Percentiles rank a stretch among this genome's conserved stretches.
Evolutionary conservation across 2,888 invertebrate genomes (phyloP).

Genomic region (Mesorhabditis sp.): DNA sequence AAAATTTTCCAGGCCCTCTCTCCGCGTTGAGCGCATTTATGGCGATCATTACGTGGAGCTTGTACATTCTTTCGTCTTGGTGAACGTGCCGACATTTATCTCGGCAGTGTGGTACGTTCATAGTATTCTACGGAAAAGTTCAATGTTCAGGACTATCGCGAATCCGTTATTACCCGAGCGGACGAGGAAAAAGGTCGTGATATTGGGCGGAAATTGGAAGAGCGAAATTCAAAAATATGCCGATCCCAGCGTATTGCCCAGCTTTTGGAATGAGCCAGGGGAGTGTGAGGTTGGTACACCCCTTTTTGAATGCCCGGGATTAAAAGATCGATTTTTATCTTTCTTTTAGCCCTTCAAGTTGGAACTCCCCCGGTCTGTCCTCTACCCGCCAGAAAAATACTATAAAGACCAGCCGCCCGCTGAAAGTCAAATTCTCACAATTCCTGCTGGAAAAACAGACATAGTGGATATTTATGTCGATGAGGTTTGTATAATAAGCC

Average conservation of each 20-base stretch:
- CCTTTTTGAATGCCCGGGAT: not conserved
- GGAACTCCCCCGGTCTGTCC: slow-evolving; percentile 40
- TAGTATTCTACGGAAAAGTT: not conserved
- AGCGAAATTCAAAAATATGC: slow-evolving; percentile 48
- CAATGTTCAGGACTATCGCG: slow-evolving; percentile 38
- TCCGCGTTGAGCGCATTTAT: slow-evolving; percentile 53
- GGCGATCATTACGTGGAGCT: slow-evolving; percentile 52
- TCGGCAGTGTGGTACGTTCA: slow-evolving; percentile 31
- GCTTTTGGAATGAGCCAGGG: slow-evolving; percentile 51
- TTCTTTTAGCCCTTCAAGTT: slow-evolving; percentile 40
- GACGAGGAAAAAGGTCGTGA: slow-evolving; percentile 50
- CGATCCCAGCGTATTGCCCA: slow-evolving; percentile 40
- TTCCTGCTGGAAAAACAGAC: not conserved
- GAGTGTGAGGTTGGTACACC: slow-evolving; percentile 19
- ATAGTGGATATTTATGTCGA: not conserved
- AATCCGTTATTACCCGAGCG: slow-evolving; percentile 50
- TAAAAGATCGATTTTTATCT: not conserved
- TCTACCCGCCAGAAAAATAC: slow-evolving; percentile 38
- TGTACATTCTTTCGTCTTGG: slow-evolving; percentile 52
- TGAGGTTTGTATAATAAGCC: not conserved
- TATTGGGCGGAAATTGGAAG: slow-evolving; percentile 41
- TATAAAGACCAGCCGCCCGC: slow-evolving; percentile 34
- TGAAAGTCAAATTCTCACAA: slow-evolving; percentile 19
- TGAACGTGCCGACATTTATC: slow-evolving; percentile 54
- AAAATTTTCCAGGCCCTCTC: slow-evolving; percentile 31